Percentiles rank a stretch among this genome's conserved stretches.
These are phyloP conservation scores for Entomobrya multifasciata DNA, from an alignment of 2,888 invertebrate genomes.

Conservation along the genomic window DNA sequence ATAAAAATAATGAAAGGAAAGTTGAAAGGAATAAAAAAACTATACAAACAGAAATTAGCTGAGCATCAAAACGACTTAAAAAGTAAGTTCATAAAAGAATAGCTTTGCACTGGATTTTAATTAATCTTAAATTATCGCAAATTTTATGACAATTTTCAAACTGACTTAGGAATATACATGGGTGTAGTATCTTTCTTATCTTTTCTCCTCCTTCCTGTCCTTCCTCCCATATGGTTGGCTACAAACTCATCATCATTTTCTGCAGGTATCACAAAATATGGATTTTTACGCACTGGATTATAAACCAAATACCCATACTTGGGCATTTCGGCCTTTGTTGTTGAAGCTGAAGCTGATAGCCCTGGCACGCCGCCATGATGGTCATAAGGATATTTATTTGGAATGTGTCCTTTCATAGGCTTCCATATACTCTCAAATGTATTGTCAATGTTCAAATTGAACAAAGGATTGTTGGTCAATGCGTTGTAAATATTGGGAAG, in stretches of 20 bases:
- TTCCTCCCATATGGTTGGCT: slow-evolving; percentile 11
- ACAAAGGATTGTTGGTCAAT: slow-evolving; percentile 48
- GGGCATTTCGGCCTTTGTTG: slow-evolving; percentile 54
- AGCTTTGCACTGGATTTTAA: background rate
- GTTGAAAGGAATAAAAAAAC: background rate
- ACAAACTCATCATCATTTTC: slow-evolving; percentile 56
- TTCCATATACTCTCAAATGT: slow-evolving; percentile 54
- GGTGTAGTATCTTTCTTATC: no score
- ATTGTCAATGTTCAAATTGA: slow-evolving; percentile 41
- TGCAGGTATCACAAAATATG: slow-evolving; percentile 70
- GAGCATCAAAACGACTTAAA: slow-evolving; percentile 6
- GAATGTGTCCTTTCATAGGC: slow-evolving; percentile 42
- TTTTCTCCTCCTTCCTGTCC: no score
- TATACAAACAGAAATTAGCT: no score
- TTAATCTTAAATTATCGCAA: no score
- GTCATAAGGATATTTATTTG: background rate
- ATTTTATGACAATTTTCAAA: no score
- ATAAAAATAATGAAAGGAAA: background rate
- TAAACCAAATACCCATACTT: slow-evolving; percentile 69
- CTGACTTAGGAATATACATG: no score
- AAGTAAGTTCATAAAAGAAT: background rate
- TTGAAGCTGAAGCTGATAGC: background rate
- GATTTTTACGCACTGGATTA: slow-evolving; percentile 64
- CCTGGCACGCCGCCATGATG: background rate
- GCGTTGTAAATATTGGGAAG: slow-evolving; percentile 65